Conservation (phyloP, 2,888 invertebrate genomes). For the Latheticus oryzae region DNA sequence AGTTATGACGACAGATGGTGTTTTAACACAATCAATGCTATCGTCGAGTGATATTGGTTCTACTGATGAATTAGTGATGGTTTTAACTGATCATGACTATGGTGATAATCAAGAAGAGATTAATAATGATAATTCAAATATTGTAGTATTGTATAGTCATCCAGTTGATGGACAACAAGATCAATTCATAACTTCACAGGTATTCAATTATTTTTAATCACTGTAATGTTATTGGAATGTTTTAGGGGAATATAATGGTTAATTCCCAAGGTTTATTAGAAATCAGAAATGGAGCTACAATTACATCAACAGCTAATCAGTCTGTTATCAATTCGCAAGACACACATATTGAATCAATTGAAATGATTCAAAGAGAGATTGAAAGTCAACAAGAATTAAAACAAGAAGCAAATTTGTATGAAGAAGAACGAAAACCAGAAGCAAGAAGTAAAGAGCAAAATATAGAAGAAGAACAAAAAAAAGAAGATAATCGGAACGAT, state of each 20-base stretch:
- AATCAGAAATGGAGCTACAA: conserved; percentile 57
- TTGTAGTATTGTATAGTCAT: conserved; percentile 75
- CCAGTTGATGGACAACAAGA: conserved; percentile 70
- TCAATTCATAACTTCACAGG: conserved; percentile 67
- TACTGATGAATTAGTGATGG: conserved; percentile 73
- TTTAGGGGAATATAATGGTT: conserved; percentile 64
- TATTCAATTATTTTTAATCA: no score
- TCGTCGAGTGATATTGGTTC: conserved; percentile 66
- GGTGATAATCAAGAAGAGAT: conserved; percentile 68
- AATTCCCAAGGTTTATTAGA: conserved; percentile 64
- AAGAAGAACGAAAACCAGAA: conserved; percentile 59
- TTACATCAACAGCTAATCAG: conserved; percentile 53
- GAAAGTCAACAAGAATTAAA: conserved; percentile 54
- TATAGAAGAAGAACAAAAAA: conserved; percentile 50
- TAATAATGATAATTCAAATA: conserved; percentile 70
- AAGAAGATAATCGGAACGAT: conserved; percentile 4
- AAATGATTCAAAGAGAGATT: conserved; percentile 64
- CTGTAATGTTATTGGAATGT: neutral
- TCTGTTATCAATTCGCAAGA: conserved; percentile 52
- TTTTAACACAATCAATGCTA: conserved; percentile 57
- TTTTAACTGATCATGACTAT: conserved; percentile 71
- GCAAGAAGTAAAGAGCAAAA: conserved; percentile 16
- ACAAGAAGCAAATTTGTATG: conserved; percentile 55
- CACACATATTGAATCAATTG: conserved; percentile 62
- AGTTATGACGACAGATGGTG: conserved; percentile 50